A percentile compares a stretch with the other conserved stretches of the same genome.
phyloP scores from a whole-genome alignment of 2,113 vertebrate genomes.

The Herpailurus yagouaroundi region DNA sequence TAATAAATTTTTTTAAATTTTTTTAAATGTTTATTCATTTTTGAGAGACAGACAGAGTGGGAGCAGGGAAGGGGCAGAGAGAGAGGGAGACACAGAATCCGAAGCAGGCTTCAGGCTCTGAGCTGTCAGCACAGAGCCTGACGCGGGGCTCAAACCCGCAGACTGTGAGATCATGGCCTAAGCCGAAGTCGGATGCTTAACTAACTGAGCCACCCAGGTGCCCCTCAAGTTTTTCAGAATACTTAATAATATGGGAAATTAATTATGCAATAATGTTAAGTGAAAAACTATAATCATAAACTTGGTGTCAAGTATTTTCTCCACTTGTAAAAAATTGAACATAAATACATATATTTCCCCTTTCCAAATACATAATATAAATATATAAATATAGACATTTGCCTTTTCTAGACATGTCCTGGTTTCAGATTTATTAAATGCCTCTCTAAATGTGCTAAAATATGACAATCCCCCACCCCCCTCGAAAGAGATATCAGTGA shows the following conservation, averaged over 20 bases:
- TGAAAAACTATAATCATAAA: background rate
- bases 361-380: background rate
- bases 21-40: too few species aligned
- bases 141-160: too few species aligned
- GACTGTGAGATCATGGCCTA: too few species aligned
- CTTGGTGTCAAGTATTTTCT: background rate
- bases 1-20: background rate
- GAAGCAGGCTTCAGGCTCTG: too few species aligned
- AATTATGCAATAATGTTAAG: background rate
- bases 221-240: background rate
- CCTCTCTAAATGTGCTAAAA: conserved; percentile 20
- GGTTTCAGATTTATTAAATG: background rate
- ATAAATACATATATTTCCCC: background rate
- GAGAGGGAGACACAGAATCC: too few species aligned
- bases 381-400: background rate
- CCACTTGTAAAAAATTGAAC: background rate
- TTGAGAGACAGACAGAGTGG: too few species aligned
- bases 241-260: background rate
- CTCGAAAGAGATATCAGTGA: background rate
- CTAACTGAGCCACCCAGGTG: too few species aligned
- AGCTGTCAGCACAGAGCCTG: too few species aligned
- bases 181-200: too few species aligned
- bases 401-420: background rate
- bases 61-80: too few species aligned
- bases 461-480: background rate